Conservation (phyloP, 2,797 vertebrate genomes). For the Paguma larvata region DNA sequence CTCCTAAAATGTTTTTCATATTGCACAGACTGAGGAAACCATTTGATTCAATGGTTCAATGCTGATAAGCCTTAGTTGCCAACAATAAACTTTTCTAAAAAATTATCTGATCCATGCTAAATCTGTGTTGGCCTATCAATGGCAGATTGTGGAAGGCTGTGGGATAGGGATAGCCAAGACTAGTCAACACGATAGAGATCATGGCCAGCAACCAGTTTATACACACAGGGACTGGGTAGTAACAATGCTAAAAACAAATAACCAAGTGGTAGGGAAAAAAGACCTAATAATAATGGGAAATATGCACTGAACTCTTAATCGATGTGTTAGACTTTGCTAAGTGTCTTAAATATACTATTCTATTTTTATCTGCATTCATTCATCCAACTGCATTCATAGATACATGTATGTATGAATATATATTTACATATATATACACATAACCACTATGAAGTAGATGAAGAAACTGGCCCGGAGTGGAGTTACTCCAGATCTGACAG, state of each 20-base stretch:
- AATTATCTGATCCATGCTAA: background rate
- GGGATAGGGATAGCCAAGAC: background rate
- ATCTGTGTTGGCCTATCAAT: background rate
- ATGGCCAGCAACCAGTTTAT: background rate
- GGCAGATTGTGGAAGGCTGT: background rate
- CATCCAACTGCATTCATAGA: background rate
- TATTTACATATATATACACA: background rate
- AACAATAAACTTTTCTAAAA: slow-evolving; percentile 43
- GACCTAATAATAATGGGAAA: background rate
- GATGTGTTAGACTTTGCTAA: background rate
- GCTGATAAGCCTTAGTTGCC: background rate
- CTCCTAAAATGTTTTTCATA: background rate
- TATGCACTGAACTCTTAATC: background rate
- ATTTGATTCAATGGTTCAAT: background rate
- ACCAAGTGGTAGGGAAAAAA: background rate
- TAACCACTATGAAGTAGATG: background rate
- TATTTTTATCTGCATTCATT: background rate
- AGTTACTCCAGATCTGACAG: background rate
- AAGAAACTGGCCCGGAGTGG: background rate
- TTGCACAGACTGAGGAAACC: background rate
- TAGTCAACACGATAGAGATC: background rate
- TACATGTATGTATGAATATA: background rate
- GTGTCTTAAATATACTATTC: background rate
- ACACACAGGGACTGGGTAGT: background rate
- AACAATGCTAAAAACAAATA: background rate